Percentiles rank a stretch among this genome's conserved stretches.
phyloP scores from a whole-genome alignment of 2,888 invertebrate genomes.

The Bellardia bayeri region DNA sequence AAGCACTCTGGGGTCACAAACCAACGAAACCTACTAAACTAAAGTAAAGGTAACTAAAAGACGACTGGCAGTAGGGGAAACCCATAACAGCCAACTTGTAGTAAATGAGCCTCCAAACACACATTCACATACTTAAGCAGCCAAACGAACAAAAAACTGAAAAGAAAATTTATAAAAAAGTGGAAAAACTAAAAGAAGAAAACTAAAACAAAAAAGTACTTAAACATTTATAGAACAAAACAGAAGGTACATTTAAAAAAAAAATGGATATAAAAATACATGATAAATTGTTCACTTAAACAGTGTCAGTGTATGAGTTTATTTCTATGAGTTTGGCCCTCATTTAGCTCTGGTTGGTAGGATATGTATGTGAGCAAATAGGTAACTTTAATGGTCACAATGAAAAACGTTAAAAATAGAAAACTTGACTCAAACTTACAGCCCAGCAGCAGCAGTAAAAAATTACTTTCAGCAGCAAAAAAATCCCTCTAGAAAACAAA shows the following conservation, averaged over 20 bases:
- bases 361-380: not conserved
- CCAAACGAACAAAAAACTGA: constrained; percentile 27
- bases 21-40: constrained; percentile 12
- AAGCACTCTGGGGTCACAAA: constrained; percentile 51
- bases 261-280: constrained; percentile 43
- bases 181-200: constrained; percentile 1
- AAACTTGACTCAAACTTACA: not conserved
- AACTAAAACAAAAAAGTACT: constrained; percentile 8
- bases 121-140: constrained; percentile 10
- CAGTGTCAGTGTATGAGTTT: not conserved
- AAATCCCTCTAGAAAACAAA: constrained; percentile 1
- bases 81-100: constrained; percentile 21
- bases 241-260: constrained; percentile 16
- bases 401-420: not conserved
- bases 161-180: constrained; percentile 12
- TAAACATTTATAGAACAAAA: constrained; percentile 37
- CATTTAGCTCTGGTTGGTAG: not conserved
- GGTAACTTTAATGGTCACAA: not conserved
- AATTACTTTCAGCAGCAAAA: not conserved
- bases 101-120: constrained; percentile 45
- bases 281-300: constrained; percentile 51
- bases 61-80: constrained; percentile 24
- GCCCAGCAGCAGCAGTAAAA: not conserved
- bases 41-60: constrained; percentile 34
- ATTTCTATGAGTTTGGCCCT: not conserved